A percentile compares a stretch with the other conserved stretches of the same genome.
Evolutionary conservation across 2,113 vertebrate genomes (phyloP).

Genomic region (Anoura caudifer): DNA sequence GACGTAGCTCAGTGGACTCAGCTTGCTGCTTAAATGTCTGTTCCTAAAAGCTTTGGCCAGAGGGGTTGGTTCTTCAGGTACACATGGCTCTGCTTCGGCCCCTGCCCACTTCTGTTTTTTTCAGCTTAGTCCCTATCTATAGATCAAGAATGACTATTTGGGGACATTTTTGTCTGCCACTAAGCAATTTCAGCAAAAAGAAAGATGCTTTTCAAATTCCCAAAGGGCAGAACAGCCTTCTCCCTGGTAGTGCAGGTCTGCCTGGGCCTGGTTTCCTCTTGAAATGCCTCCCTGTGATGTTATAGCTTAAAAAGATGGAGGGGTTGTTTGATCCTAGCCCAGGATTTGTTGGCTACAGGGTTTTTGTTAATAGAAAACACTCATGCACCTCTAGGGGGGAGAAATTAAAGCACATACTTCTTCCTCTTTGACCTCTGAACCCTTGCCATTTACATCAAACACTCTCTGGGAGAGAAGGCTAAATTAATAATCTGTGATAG

Average conservation of each 20-base stretch:
- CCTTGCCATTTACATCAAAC: conserved; percentile 67
- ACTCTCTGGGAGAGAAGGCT: not conserved
- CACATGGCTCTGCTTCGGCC: not conserved
- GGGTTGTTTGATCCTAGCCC: conserved; percentile 64
- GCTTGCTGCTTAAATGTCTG: not conserved
- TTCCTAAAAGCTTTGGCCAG: not conserved
- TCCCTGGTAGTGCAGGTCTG: conserved; percentile 35
- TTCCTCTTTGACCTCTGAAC: conserved; percentile 63
- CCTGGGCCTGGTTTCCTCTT: conserved; percentile 48
- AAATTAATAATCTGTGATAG: conserved; percentile 64
- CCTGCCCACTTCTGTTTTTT: not conserved
- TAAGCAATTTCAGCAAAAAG: conserved; percentile 6
- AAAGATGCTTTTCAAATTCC: conserved; percentile 45
- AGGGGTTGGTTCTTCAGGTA: not conserved
- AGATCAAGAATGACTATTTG: not conserved
- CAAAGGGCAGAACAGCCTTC: conserved; percentile 5
- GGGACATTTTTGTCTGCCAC: conserved; percentile 39
- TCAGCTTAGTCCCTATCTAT: not conserved
- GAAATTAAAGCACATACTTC: conserved; percentile 65
- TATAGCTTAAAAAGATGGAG: conserved; percentile 64
- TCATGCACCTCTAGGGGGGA: conserved; percentile 57
- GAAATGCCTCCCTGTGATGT: conserved; percentile 67
- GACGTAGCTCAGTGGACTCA: not conserved
- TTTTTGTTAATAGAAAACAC: conserved; percentile 75
- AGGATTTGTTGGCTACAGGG: conserved; percentile 69